These are phyloP conservation scores for Drosophila kepulauana DNA, from an alignment of 1,140 invertebrate genomes.

Conservation along the genomic window DNA sequence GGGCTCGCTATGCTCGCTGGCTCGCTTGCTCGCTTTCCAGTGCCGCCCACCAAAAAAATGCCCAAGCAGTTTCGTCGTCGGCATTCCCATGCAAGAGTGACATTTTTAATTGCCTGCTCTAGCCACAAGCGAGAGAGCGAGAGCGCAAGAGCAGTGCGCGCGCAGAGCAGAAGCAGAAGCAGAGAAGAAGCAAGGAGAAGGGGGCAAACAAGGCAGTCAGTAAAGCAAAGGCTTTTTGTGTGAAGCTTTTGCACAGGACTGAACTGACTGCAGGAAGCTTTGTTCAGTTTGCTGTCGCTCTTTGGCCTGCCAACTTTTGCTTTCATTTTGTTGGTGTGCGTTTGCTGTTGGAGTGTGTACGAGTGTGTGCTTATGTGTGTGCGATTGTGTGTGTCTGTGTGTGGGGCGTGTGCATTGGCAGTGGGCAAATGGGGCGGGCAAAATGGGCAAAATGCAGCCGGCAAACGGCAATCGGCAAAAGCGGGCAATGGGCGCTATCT, in stretches of 20 bases:
- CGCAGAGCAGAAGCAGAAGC: neutral
- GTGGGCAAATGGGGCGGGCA: constrained; percentile 19
- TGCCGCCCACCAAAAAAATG: constrained; percentile 62
- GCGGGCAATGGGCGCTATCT: constrained; percentile 6
- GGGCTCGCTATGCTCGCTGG: constrained; percentile 60
- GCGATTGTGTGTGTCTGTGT: constrained; percentile 9
- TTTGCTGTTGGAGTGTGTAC: constrained; percentile 5
- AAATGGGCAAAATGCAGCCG: neutral
- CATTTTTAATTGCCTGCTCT: constrained; percentile 71
- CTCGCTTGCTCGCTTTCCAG: constrained; percentile 49
- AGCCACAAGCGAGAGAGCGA: constrained; percentile 46
- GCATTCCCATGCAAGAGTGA: constrained; percentile 81
- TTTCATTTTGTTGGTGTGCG: constrained; percentile 63
- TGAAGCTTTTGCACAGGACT: constrained; percentile 62
- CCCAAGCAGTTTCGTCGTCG: neutral
- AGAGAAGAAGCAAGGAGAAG: neutral
- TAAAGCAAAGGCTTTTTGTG: neutral
- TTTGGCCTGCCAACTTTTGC: constrained; percentile 75
- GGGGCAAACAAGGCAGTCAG: neutral
- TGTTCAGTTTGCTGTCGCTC: constrained; percentile 75
- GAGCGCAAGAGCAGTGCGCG: constrained; percentile 21
- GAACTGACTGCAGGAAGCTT: constrained; percentile 62
- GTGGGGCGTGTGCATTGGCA: constrained; percentile 45
- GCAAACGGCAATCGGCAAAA: constrained; percentile 28
- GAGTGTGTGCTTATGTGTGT: neutral